Conservation (phyloP, 2,797 vertebrate genomes). For the Rhinogobio ventralis region DNA sequence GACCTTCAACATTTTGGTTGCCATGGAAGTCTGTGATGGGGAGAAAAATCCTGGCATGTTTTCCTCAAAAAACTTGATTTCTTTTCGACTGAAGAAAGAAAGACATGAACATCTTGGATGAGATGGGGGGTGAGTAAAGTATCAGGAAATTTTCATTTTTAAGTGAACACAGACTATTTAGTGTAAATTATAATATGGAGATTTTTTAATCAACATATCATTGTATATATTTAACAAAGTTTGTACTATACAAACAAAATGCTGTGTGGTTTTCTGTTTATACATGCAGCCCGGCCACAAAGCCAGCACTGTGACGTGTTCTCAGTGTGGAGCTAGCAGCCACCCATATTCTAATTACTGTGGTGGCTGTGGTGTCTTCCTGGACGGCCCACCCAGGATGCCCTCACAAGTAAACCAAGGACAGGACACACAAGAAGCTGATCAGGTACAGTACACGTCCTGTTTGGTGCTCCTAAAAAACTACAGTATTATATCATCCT, state of each 20-base stretch:
- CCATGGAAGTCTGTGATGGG: too few relatives aligned
- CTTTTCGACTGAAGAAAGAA: too few relatives aligned
- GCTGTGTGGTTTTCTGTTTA: slow-evolving; percentile 19
- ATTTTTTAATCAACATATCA: background rate
- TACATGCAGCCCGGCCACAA: slow-evolving; percentile 65
- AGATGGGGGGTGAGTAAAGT: too few relatives aligned
- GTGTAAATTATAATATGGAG: background rate
- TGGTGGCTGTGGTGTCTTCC: slow-evolving; percentile 78
- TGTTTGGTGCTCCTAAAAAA: background rate
- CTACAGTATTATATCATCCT: background rate
- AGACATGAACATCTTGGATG: too few relatives aligned
- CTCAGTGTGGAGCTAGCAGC: slow-evolving; percentile 82
- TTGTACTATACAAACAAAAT: background rate
- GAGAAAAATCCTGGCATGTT: too few relatives aligned
- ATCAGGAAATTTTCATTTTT: too few relatives aligned
- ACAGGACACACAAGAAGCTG: slow-evolving; percentile 15
- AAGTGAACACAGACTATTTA: background rate
- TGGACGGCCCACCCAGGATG: slow-evolving; percentile 71
- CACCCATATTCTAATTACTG: slow-evolving; percentile 82
- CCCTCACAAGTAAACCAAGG: slow-evolving; percentile 42
- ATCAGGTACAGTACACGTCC: slow-evolving; percentile 68
- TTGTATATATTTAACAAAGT: background rate
- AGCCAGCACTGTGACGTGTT: slow-evolving; percentile 75
- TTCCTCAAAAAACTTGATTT: too few relatives aligned
- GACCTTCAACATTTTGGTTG: too few relatives aligned